Evolutionary conservation across 2,888 invertebrate species (phyloP), one percentile per base, ranked within the genome.

Genomic region (Myopa testacea): DNA sequence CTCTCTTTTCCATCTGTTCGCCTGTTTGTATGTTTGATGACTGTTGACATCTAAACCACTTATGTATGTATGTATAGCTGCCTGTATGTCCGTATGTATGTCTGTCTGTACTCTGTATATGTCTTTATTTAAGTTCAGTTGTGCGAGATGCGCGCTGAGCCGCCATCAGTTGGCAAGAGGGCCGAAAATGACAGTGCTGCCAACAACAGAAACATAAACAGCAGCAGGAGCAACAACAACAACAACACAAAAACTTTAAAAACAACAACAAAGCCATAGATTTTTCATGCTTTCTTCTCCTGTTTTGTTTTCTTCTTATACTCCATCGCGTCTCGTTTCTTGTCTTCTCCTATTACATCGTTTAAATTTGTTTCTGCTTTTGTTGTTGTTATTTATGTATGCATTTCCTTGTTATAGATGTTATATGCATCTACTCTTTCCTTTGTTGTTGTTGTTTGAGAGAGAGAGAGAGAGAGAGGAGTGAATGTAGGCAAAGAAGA

Each of bases 181-280:
- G 55, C 70, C 55, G 19, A 71, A 38, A 34, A 55, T 70, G 19
- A 70, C 34, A 26, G 26, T 16, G 52, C 67, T 65, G 75, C 45
- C 69, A 70, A 45, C 75, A 68, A 19, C 72, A 55, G 55, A 3
- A 55, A 16, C 16, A 55, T 12, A 6, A 70, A 50, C 34, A 72
- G 34, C 62, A 55, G 12, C 65, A 72, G 19, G 52, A 58, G 16
- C 69, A 71, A n/a, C 40, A 70, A 34, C 40, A 70, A 34, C 16
- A 67, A 55, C 26, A 78, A 45, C 26, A 26, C 26, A 26, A 26
- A 26, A 26, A 26, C 26, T 26, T 26, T 26, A 26, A 26, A 2
- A 26, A 26, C 72, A 75, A 76, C 52, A 74, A 71, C 55, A 68
- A 79, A 67, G 55, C 72, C 69, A 63, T 73, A 72, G 55, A 74